Conservation (phyloP, 2,113 vertebrate species). For the Saguinus midas region DNA sequence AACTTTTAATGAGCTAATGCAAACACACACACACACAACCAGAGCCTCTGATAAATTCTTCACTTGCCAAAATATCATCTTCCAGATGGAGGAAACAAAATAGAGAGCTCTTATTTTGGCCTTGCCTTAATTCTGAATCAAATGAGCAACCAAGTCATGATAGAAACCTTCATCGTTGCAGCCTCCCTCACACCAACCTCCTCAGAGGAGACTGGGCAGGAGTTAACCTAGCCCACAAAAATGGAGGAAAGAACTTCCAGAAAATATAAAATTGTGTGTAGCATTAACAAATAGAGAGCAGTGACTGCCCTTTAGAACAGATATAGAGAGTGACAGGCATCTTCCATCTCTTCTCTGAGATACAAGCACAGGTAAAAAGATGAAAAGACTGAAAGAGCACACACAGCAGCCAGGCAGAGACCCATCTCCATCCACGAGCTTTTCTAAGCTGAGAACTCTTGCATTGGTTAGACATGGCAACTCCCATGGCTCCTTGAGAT, state of each 20-base stretch:
- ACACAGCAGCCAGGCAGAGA: not conserved
- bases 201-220: not conserved
- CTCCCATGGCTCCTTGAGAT: not conserved
- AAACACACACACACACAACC: not conserved
- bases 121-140: not conserved
- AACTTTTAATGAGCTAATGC: not conserved
- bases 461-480: not conserved
- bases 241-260: not conserved
- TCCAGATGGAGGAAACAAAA: constrained; percentile 21
- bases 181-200: not conserved
- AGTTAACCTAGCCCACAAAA: not conserved
- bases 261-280: not conserved
- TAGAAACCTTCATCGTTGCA: not conserved
- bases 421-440: rapidly evolving
- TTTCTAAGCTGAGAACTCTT: not conserved
- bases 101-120: not conserved
- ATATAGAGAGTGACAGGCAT: not conserved
- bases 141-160: not conserved
- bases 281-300: not conserved
- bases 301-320: not conserved
- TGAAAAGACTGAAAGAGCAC: not conserved
- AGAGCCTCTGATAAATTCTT: not conserved
- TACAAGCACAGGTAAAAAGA: not conserved
- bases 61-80: constrained; percentile 33
- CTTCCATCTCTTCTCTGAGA: not conserved